phyloP scores from a whole-genome alignment of 2,797 vertebrate genomes.

The Gephyroberyx darwinii region DNA sequence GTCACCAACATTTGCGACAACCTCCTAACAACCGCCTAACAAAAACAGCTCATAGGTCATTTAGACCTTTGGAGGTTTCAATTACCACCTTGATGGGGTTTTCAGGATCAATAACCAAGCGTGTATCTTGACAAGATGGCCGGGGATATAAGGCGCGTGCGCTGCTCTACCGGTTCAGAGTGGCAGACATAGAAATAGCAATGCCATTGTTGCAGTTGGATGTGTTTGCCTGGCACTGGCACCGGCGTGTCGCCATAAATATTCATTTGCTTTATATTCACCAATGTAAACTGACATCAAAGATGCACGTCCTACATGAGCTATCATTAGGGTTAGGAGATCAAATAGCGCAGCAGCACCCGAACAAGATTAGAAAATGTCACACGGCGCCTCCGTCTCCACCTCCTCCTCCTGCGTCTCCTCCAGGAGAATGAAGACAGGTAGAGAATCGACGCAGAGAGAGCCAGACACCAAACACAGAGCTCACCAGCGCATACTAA shows the following conservation, averaged over 20 bases:
- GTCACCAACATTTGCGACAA: slow-evolving; percentile 49
- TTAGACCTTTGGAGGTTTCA: slow-evolving; percentile 77
- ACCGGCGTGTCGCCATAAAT: slow-evolving; percentile 52
- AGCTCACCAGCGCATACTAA: slow-evolving; percentile 66
- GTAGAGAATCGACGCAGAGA: slow-evolving; percentile 53
- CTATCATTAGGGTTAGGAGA: slow-evolving; percentile 58
- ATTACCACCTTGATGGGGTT: slow-evolving; percentile 72
- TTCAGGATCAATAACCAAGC: slow-evolving; percentile 70
- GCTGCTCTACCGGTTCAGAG: slow-evolving; percentile 30
- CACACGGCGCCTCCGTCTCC: slow-evolving; percentile 34
- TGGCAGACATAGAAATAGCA: slow-evolving; percentile 14
- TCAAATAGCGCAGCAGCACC: slow-evolving; percentile 56
- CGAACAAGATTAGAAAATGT: slow-evolving; percentile 76
- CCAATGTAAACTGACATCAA: slow-evolving; percentile 51
- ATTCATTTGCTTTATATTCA: slow-evolving; percentile 53
- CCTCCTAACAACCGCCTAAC: slow-evolving; percentile 49
- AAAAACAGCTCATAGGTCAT: slow-evolving; percentile 46
- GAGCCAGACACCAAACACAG: slow-evolving; percentile 45
- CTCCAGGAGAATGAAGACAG: slow-evolving; percentile 59
- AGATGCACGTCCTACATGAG: slow-evolving; percentile 46
- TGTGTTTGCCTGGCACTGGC: slow-evolving; percentile 32
- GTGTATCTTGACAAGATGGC: slow-evolving; percentile 57
- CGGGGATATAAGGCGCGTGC: slow-evolving; percentile 20
- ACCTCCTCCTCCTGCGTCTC: slow-evolving; percentile 31
- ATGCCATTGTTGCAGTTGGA: slow-evolving; percentile 29